phyloP scores from a whole-genome alignment of 2,113 vertebrate species.

The Apodemus speciosus region DNA sequence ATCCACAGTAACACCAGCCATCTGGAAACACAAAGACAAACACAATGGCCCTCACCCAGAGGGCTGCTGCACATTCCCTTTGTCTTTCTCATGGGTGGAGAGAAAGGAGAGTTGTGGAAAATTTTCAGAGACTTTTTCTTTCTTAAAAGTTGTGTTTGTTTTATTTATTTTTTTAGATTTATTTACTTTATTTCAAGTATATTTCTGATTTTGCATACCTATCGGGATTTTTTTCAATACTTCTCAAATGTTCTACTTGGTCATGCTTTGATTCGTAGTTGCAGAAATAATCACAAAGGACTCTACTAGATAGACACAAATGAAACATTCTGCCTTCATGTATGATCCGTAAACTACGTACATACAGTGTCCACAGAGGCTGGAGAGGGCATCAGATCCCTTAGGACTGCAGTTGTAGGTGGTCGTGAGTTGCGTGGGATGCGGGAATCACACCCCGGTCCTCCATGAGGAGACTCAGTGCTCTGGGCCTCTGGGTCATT shows the following conservation, averaged over 20 bases:
- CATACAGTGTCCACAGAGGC: background rate
- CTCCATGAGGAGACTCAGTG: background rate
- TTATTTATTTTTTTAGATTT: too few species aligned
- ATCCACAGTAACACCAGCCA: background rate
- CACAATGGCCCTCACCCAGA: background rate
- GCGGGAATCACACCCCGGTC: background rate
- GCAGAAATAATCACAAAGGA: background rate
- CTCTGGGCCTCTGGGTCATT: background rate
- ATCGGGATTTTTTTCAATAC: background rate
- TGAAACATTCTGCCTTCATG: background rate
- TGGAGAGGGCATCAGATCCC: background rate
- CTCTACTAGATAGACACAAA: background rate
- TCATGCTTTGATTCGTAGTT: background rate
- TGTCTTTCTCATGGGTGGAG: background rate
- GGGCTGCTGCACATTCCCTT: background rate
- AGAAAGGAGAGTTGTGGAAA: background rate
- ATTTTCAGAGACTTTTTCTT: background rate
- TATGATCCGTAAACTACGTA: background rate
- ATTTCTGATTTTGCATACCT: background rate
- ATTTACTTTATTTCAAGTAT: too few species aligned
- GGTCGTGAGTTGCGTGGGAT: background rate
- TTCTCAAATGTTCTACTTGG: background rate
- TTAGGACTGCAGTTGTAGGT: background rate
- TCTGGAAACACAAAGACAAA: background rate
- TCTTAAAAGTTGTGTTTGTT: background rate